Base-by-base conservation (phyloP, 2,888 invertebrate genomes). In the Andrena marginata region DNA sequence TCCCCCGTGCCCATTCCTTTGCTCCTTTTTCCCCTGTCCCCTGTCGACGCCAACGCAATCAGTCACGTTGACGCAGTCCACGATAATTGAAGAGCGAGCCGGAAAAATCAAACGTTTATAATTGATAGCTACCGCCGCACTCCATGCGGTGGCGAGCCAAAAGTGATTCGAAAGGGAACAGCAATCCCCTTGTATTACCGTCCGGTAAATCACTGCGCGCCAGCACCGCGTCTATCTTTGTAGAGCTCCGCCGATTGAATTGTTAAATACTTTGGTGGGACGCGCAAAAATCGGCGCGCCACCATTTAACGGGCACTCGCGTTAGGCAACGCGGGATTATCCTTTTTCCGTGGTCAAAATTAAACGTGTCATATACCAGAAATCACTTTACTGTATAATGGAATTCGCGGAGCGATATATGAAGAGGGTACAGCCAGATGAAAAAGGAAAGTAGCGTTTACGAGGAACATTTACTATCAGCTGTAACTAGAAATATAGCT, bases 31-130 rank as follows among this genome's bases (percentile, higher is more conserved):
- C 51, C 16, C 6, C 56, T 1, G 26, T 0, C 72, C 10, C 59
- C 33, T 56, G 67, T 67, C 73, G 59, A 42, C 56, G 56, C 63
- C 80, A 86, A 79, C 48, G 80, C 81, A 77, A 83, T 88, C 85
- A 82, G 80, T 85, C 87, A 85, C 77, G 81, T 87, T 82, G 86
- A 86, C 82, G 80, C 73, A 67, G 80, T 74, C 75, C 54, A 16
- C 78, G 77, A 62, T 89, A 89, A 89, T 85, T 87, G 87, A 83
- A 82, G 83, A 87, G 77, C 79, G 69, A 54, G 70, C 49, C 42
- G 65, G 73, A 83, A 87, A 87, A 87, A 83, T 68, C 77, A 71
- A 80, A 69, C 77, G 78, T 78, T 80, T 67, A 83, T 87, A 87
- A 87, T 87, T 87, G 88, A 87, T 85, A 74, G 78, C 71, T 60